Evolutionary conservation across 1,140 invertebrate species (phyloP).

Genomic region (Meloidogyne hapla): DNA sequence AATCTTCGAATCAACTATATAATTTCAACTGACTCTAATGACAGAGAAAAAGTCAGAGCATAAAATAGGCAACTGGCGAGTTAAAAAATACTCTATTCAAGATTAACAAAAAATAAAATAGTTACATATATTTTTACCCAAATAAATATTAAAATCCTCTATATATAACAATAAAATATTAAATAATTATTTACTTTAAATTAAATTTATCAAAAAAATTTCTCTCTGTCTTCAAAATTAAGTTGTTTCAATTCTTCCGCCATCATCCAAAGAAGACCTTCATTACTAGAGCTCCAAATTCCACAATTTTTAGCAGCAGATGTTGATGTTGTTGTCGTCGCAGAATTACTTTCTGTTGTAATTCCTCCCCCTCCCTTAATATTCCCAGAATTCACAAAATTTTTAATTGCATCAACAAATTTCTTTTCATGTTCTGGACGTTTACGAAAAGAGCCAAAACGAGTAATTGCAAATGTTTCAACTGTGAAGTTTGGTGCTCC

Average conservation of each 20-base stretch:
- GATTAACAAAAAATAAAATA: too few species aligned
- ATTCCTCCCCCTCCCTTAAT: not conserved
- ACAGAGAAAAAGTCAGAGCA: too few species aligned
- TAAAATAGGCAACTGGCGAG: too few species aligned
- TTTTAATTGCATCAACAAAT: not conserved
- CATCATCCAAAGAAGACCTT: conserved; percentile 2
- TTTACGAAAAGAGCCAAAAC: conserved; percentile 31
- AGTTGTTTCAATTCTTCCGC: not conserved
- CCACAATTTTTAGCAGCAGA: conserved; percentile 1
- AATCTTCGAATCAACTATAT: too few species aligned
- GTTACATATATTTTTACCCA: too few species aligned
- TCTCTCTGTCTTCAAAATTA: not conserved
- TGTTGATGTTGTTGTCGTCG: not conserved
- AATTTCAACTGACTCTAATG: too few species aligned
- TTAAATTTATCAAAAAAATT: too few species aligned
- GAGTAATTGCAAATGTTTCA: conserved; percentile 31
- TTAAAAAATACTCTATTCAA: too few species aligned
- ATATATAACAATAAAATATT: too few species aligned
- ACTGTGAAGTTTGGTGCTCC: conserved; percentile 28
- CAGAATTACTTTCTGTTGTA: not conserved
- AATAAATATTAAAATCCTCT: too few species aligned
- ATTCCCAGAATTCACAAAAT: not conserved
- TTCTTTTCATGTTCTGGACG: conserved; percentile 22
- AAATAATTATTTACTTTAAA: too few species aligned
- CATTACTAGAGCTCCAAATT: conserved; percentile 2